phyloP scores from a whole-genome alignment of 2,797 vertebrate species.

The Aythya fuligula region DNA sequence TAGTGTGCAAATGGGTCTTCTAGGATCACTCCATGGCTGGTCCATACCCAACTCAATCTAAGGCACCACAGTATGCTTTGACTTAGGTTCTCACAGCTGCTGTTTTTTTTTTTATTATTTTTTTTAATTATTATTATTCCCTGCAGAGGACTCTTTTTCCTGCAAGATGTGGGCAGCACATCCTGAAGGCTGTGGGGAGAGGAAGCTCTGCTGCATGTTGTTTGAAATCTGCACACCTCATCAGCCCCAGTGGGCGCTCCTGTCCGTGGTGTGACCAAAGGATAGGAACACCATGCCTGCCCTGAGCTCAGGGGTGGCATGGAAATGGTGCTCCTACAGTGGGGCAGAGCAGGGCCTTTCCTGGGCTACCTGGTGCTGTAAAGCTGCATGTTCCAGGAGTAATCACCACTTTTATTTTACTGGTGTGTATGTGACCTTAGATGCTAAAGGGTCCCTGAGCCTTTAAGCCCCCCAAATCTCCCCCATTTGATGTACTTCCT shows the following conservation, averaged over 20 bases:
- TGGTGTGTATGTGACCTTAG: too few relatives aligned
- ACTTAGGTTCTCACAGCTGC: accelerated
- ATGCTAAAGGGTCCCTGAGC: not conserved
- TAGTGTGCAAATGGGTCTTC: not conserved
- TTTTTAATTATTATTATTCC: too few relatives aligned
- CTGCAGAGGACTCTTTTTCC: not conserved
- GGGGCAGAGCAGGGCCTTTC: not conserved
- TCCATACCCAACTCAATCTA: not conserved
- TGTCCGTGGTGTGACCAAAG: accelerated
- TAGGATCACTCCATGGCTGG: not conserved
- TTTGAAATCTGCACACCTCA: accelerated
- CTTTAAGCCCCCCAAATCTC: not conserved
- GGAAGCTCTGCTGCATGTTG: not conserved
- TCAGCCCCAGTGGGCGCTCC: accelerated
- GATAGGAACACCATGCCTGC: not conserved
- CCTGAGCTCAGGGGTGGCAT: accelerated
- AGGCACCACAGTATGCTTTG: not conserved
- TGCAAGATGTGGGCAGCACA: accelerated
- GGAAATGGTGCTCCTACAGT: accelerated
- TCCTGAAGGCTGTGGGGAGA: accelerated
- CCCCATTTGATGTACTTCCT: too few relatives aligned
- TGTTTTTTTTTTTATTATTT: not conserved
- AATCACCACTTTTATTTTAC: accelerated
- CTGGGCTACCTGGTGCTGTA: not conserved
- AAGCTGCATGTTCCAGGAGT: not conserved